These are phyloP conservation scores for Reticulitermes speratus DNA, from an alignment of 1,140 invertebrate species.

Conservation along the genomic window DNA sequence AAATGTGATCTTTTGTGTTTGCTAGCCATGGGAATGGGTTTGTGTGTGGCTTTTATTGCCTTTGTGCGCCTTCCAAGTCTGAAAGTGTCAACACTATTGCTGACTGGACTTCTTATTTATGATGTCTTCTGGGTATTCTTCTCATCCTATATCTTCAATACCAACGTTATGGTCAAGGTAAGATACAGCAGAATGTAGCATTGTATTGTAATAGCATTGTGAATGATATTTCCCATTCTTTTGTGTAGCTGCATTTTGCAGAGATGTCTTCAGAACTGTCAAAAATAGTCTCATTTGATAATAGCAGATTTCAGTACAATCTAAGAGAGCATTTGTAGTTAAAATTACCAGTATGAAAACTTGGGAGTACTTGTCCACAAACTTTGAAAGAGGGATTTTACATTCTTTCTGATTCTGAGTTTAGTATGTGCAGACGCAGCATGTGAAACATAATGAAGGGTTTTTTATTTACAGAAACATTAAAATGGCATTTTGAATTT, in stretches of 20 bases:
- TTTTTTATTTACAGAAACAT: too few relatives aligned
- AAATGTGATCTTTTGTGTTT: slow-evolving; percentile 34
- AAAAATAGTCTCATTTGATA: neutral
- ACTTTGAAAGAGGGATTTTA: too few relatives aligned
- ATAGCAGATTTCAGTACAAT: too few relatives aligned
- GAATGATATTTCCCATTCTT: neutral
- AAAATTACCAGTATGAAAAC: too few relatives aligned
- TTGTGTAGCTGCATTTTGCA: neutral
- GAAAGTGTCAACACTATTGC: slow-evolving; percentile 92
- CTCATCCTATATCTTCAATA: slow-evolving; percentile 97
- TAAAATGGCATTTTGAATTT: too few relatives aligned
- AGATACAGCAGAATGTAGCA: slow-evolving; percentile 36
- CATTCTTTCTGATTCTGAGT: too few relatives aligned
- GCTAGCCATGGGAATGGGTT: slow-evolving; percentile 91
- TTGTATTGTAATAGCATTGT: neutral
- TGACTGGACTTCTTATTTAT: slow-evolving; percentile 92
- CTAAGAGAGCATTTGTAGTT: too few relatives aligned
- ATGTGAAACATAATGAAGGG: too few relatives aligned
- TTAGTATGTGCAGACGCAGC: too few relatives aligned
- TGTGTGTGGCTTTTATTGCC: slow-evolving; percentile 97
- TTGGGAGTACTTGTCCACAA: too few relatives aligned
- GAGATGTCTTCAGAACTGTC: neutral
- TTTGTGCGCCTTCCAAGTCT: slow-evolving; percentile 93
- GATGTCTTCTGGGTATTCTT: slow-evolving; percentile 99
- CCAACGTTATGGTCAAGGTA: slow-evolving; percentile 98